Base-by-base conservation (phyloP, 2,888 invertebrate genomes). In the Steinernema scapterisci region DNA sequence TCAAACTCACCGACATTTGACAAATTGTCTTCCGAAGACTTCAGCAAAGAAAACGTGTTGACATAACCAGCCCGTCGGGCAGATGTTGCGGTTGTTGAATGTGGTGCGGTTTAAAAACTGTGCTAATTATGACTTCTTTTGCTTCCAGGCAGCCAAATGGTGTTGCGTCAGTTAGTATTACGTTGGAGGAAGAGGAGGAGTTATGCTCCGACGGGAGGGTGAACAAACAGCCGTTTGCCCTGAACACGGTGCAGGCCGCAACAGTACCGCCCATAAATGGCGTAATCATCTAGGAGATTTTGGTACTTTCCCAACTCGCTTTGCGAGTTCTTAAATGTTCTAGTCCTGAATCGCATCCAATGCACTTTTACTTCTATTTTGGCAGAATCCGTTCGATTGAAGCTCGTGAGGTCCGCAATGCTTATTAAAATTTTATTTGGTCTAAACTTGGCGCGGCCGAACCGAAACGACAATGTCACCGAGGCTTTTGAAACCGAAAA, bases 21-120 rank as follows among this genome's bases (percentile, higher is more conserved):
- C 31, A 31, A 27, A 16, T 38, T 31, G 63, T 63, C 63, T n/a
- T n/a, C n/a, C n/a, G n/a, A n/a, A n/a, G n/a, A n/a, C n/a, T n/a
- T n/a, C n/a, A n/a, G n/a, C n/a, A n/a, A n/a, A n/a, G n/a, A n/a
- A n/a, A n/a, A n/a, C n/a, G n/a, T n/a, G n/a, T n/a, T n/a, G n/a
- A n/a, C n/a, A n/a, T n/a, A n/a, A n/a, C n/a, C n/a, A 27, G 16
- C 31, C 13, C 48, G 48, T 7, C 21, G 52, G 11, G 31, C 63
- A 63, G 63, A 63, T 63, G 63, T 63, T 63, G 63, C 63, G 63
- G 16, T 63, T 63, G 63, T 63, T 63, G 27, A 63, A 63, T 16
- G 31, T 27, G 63, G 31, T 16, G 48, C 63, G 63, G 31, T 63
- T 63, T 63, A 63, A 63, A 63, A 63, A 63, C 63, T 63, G 63